These are phyloP conservation scores for Latrodectus elegans DNA, from an alignment of 2,888 invertebrate genomes.

Conservation along the genomic window DNA sequence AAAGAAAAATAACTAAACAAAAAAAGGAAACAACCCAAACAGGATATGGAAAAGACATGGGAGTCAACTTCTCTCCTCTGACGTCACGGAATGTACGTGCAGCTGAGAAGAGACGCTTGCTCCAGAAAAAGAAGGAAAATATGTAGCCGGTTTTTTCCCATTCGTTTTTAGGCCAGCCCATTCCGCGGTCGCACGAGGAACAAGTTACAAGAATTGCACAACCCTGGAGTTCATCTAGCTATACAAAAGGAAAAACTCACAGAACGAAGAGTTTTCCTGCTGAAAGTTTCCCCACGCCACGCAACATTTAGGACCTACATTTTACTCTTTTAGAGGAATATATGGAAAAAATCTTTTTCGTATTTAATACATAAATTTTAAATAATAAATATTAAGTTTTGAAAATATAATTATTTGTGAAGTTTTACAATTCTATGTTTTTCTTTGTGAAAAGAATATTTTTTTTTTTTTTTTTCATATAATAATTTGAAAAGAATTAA, in stretches of 20 bases:
- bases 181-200: slow-evolving; percentile 54
- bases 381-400: too few relatives aligned
- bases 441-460: too few relatives aligned
- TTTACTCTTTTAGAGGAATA: too few relatives aligned
- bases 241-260: slow-evolving; percentile 54
- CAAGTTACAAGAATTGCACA: slow-evolving; percentile 57
- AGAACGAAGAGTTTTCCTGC: slow-evolving; percentile 45
- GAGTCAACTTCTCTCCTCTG: slow-evolving; percentile 66
- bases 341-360: too few relatives aligned
- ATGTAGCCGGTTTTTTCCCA: slow-evolving; percentile 69
- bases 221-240: slow-evolving; percentile 57
- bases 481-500: too few relatives aligned
- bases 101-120: slow-evolving; percentile 52
- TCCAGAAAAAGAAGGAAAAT: slow-evolving; percentile 69
- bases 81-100: slow-evolving; percentile 59
- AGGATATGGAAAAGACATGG: slow-evolving; percentile 69
- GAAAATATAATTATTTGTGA: too few relatives aligned
- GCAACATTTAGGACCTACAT: too few relatives aligned
- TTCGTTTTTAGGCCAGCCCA: slow-evolving; percentile 68
- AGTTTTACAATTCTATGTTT: too few relatives aligned
- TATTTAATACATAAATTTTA: too few relatives aligned
- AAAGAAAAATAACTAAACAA: slow-evolving; percentile 49
- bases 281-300: too few relatives aligned
- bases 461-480: too few relatives aligned
- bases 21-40: slow-evolving; percentile 69